These are phyloP conservation scores for Paracyclopina nana DNA, from an alignment of 1,140 invertebrate species.

Conservation along the genomic window DNA sequence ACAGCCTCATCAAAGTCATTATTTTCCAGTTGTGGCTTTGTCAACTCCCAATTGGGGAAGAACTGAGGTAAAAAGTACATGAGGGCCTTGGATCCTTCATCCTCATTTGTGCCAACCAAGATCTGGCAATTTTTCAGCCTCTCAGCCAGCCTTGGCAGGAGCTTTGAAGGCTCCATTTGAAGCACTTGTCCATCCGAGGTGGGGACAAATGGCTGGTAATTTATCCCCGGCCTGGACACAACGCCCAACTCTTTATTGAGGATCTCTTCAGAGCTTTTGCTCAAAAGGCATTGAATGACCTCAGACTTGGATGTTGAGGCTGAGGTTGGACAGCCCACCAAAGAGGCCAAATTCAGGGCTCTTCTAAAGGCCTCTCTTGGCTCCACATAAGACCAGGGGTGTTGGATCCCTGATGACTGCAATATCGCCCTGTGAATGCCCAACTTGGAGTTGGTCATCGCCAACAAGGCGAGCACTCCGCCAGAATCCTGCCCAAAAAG, in stretches of 20 bases:
- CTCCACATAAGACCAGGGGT: neutral
- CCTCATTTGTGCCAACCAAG: neutral
- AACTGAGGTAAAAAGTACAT: neutral
- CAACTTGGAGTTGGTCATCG: neutral
- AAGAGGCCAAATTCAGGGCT: neutral
- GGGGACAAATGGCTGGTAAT: neutral
- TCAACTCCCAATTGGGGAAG: neutral
- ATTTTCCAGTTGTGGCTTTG: neutral
- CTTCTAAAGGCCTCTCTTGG: neutral
- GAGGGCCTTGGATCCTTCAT: neutral
- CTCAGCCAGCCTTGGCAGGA: neutral
- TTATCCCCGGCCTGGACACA: neutral
- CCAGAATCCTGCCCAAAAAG: slow-evolving; percentile 3
- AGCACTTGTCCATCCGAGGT: neutral
- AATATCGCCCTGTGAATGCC: neutral
- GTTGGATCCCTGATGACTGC: neutral
- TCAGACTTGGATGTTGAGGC: neutral
- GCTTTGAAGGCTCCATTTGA: neutral
- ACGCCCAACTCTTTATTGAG: neutral
- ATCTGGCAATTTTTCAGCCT: neutral
- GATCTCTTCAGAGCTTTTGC: neutral
- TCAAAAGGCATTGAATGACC: neutral
- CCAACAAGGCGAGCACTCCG: neutral
- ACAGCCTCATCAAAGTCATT: neutral
- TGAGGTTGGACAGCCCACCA: neutral